Base-by-base conservation (phyloP, 2,113 vertebrate genomes). In the Stegastes partitus region DNA sequence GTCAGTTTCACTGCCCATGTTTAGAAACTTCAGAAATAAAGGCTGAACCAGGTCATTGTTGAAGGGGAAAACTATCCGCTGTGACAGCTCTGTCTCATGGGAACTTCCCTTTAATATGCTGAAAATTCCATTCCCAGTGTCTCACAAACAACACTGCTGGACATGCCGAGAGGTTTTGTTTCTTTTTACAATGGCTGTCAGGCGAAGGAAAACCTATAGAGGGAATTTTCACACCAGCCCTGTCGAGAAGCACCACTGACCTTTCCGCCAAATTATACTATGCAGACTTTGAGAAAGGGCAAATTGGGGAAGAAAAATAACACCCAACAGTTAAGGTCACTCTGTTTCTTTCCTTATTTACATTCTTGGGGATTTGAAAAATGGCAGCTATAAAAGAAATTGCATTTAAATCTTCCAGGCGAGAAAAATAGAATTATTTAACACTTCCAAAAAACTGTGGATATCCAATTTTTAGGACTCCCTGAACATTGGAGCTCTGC, bases 251-350 rank as follows among this genome's bases (percentile, higher is more conserved):
- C 56, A 42, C 15, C 0, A 11, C 51, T 45, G 73, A 64, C 77
- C 62, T 81, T 81, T 74, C 16, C 21, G 19, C 31, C 42, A 75
- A n/a, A 57, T 70, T 6, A 57, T 3, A 56, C 39, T 11, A 21
- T 0, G 19, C 25, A 74, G 31, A 8, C 14, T 34, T 34, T 34
- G 31, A 34, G 31, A 53, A 57, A 54, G 23, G 16, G 57, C 19
- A 47, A 22, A 59, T 9, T 23, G 14, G 11, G 54, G 18, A 15
- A 42, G 39, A 15, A 42, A 42, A 42, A 42, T 15, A 42, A 15
- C 39, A 42, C 39, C 39, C 14, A 4, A 8, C 39, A 15, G 39
- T 42, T 42, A 12, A 42, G 39, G 39, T 42, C 39, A 42, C 18
- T 0, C 0, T 42, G 22, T 42, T 51, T 10, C 28, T 21, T 23